A percentile compares a stretch with the other conserved stretches of the same genome.
Evolutionary conservation across 2,113 vertebrate genomes (phyloP).

Genomic region (Callipepla squamata): DNA sequence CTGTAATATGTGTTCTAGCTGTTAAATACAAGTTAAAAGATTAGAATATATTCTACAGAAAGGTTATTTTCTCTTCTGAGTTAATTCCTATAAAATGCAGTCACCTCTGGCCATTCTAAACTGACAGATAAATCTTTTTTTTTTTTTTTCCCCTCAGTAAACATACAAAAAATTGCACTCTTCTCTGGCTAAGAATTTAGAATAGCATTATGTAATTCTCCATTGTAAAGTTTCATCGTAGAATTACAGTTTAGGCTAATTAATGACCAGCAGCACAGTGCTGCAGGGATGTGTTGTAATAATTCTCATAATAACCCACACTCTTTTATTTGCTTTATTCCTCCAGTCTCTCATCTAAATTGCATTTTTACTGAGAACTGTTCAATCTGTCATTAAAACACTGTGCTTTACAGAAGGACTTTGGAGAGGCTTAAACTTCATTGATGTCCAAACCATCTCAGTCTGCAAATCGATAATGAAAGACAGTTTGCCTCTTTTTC

Average conservation of each 20-base stretch:
- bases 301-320: constrained; percentile 34
- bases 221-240: constrained; percentile 2
- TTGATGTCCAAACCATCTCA: constrained; percentile 49
- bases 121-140: neutral
- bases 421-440: constrained; percentile 53
- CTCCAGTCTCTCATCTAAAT: constrained; percentile 12
- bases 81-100: neutral
- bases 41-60: constrained; percentile 1
- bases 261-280: constrained; percentile 10
- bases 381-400: constrained; percentile 52
- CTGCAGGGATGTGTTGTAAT: neutral
- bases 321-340: constrained; percentile 32
- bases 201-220: neutral
- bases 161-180: neutral
- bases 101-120: neutral
- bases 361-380: constrained; percentile 49
- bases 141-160: neutral
- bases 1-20: constrained; percentile 45
- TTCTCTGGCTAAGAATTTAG: neutral
- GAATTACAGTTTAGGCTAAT: constrained; percentile 11
- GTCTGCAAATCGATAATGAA: constrained; percentile 66
- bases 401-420: constrained; percentile 32
- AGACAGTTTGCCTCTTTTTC: constrained; percentile 66
- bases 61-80: neutral
- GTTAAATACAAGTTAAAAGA: constrained; percentile 23